These are phyloP conservation scores for Rhabdornis inornatus DNA, from an alignment of 2,113 vertebrate genomes.

Conservation along the genomic window DNA sequence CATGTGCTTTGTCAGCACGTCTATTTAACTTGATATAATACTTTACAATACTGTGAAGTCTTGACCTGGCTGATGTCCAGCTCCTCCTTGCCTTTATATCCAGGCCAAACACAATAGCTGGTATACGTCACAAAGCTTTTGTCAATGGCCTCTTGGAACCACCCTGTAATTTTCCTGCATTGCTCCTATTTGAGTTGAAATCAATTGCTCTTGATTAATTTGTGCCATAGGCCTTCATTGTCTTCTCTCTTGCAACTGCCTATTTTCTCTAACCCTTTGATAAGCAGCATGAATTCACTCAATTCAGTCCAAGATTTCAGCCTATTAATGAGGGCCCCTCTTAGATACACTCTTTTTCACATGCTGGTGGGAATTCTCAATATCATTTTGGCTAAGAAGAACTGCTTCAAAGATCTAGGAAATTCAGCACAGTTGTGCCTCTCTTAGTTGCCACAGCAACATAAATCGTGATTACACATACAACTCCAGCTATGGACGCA, in stretches of 20 bases:
- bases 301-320: background rate
- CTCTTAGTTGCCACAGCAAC: background rate
- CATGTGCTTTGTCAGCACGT: background rate
- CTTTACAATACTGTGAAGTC: background rate
- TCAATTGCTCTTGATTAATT: background rate
- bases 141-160: background rate
- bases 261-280: background rate
- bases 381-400: background rate
- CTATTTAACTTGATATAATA: background rate
- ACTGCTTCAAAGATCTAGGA: background rate
- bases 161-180: background rate
- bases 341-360: background rate
- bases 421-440: slow-evolving; percentile 15
- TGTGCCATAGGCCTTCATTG: background rate
- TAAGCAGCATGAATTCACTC: background rate
- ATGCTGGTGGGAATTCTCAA: background rate
- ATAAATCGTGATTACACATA: background rate
- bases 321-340: background rate
- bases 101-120: background rate
- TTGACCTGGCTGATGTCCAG: background rate
- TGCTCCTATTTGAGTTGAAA: background rate
- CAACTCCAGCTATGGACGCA: background rate
- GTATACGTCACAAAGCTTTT: background rate
- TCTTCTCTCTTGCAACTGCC: background rate
- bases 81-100: background rate